Evolutionary conservation across 1,140 invertebrate genomes (phyloP), one percentile per base, ranked within the genome.

Genomic region (Macrostomum lignano): DNA sequence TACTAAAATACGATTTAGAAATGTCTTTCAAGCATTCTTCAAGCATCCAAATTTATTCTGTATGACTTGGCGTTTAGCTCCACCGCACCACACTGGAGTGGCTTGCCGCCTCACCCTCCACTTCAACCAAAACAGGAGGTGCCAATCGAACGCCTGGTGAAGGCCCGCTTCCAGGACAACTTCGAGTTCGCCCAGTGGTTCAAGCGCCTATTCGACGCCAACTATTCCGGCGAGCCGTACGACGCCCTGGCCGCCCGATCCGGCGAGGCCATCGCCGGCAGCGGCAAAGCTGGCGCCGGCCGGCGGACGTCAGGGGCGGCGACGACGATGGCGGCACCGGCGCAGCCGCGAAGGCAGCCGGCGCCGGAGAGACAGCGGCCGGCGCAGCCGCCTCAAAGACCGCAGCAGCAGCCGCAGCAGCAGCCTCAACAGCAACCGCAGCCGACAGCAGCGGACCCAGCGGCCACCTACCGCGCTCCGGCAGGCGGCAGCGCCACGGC

Each of bases 131-230:
- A 11, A n/a, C 62, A 91, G 82, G 74, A 86, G 50, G 82, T 93
- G 61, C 78, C 81, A 40, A 78, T 93, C 55, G 82, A 93, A 61
- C 81, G 74, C 62, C 67, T 93, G 58, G 79, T 88, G 50, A 93
- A 93, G 61, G 82, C 79, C 44, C 71, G 77, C 49, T 94, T 93
- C 62, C 54, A 62, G 43, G 86, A 96, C 63, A 96, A 96, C 64
- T 98, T 96, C 69, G 88, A 98, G 64, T 96, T 96, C 65, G 71
- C 96, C 40, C 88, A 96, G 66, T 96, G 88, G 88, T 96, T 96
- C 65, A 94, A 96, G 67, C 91, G 91, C 54, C 94, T 98, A 62
- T 98, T 94, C 64, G 86, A 96, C 66, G 82, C 84, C 30, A 96
- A 98, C 65, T 94, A 88, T 61, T 77, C 91, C 52, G 82, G 81